phyloP scores from a whole-genome alignment of 2,888 invertebrate genomes.

The Cyclophora albipunctata region DNA sequence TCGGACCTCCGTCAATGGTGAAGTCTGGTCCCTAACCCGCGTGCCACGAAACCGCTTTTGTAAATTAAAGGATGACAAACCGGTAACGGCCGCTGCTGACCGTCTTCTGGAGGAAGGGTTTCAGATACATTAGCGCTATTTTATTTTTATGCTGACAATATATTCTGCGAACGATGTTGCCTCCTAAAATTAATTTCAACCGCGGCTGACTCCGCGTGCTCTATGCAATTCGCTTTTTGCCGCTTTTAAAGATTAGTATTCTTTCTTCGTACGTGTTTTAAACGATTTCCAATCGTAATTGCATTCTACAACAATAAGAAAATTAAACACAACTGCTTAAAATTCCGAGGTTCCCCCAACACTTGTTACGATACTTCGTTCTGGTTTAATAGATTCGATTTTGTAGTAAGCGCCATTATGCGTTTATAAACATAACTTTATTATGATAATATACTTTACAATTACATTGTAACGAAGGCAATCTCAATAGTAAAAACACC shows the following conservation, averaged over 20 bases:
- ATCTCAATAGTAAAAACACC: not conserved
- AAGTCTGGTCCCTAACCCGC: conserved; percentile 14
- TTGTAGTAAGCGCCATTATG: no score
- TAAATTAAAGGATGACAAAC: conserved; percentile 24
- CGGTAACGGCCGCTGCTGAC: conserved; percentile 8
- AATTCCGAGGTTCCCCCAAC: conserved; percentile 7
- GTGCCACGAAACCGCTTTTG: conserved; percentile 21
- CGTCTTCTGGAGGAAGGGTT: conserved; percentile 16
- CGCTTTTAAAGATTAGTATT: conserved; percentile 14
- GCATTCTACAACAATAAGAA: conserved; percentile 11
- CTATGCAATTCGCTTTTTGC: conserved; percentile 9
- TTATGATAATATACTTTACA: no score
- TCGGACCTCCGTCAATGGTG: conserved; percentile 22
- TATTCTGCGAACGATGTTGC: not conserved
- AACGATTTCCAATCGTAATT: conserved; percentile 18
- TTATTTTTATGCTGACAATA: conserved; percentile 10
- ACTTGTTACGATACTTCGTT: not conserved
- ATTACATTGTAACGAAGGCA: no score
- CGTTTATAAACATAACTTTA: no score
- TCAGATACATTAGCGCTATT: conserved; percentile 17
- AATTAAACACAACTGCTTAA: conserved; percentile 13
- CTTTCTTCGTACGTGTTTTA: conserved; percentile 12
- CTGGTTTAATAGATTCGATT: not conserved
- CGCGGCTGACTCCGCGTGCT: conserved; percentile 8
- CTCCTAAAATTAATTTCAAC: conserved; percentile 6